Base-by-base conservation (phyloP, 2,797 vertebrate genomes). In the Phrynocephalus vlangalii region DNA sequence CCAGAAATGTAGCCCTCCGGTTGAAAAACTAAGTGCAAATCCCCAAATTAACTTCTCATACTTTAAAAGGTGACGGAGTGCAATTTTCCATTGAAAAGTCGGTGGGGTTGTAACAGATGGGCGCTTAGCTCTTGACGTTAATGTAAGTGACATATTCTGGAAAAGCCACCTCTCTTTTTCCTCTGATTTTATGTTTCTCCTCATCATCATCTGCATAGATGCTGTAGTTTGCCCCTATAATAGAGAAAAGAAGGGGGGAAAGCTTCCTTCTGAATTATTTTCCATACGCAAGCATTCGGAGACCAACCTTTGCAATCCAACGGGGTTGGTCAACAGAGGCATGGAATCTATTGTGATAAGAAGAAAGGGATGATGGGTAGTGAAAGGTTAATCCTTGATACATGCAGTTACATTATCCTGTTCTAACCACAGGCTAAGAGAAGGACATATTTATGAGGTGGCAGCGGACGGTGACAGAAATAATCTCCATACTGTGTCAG, bases 1-100 rank as follows among this genome's bases (percentile, higher is more conserved):
- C 96, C 96, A 97, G 97, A 77, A 98, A 97, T 96, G 96, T 94
- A 96, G 94, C 94, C 96, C 95, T 97, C 97, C 94, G 96, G 96
- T 97, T 97, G 95, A 97, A 96, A 75, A 97, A 95, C 96, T 95
- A 44, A 44, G 38, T 44, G 95, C 96, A 97, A 97, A 98, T 97
- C 96, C 96, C 26, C 95, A 98, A 98, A 99, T 99, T 98, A 98
- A 98, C 98, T 98, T 98, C 97, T 97, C 97, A 96, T 98, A 97
- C 97, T 97, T 98, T 98, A 98, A 99, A 98, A 98, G 97, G 98
- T 98, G 98, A 97, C 97, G 94, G 94, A 94, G 97, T 97, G 97
- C 97, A 98, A 98, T 99, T 98, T 99, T 97, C 97, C 96, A 96
- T 97, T 98, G 98, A 99, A 98, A 98, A 98, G 97, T 98, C 97